phyloP scores from a whole-genome alignment of 1,140 invertebrate genomes.

The Solen grandis region DNA sequence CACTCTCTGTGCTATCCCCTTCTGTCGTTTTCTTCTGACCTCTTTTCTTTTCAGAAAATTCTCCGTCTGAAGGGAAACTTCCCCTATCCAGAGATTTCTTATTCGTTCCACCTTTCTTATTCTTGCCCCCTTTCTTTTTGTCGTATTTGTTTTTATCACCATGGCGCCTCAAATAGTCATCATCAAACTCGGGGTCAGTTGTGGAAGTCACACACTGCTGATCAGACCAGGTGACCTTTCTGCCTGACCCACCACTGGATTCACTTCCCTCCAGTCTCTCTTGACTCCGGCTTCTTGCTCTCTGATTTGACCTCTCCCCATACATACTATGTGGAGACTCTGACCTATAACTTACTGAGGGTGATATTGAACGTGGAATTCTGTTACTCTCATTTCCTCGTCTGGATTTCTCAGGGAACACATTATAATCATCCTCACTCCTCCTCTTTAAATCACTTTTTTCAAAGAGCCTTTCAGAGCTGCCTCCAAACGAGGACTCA shows the following conservation, averaged over 20 bases:
- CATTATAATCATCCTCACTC: conserved; percentile 32
- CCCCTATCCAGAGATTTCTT: too few relatives aligned
- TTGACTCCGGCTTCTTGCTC: conserved; percentile 24
- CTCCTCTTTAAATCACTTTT: conserved; percentile 26
- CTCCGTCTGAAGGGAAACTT: too few relatives aligned
- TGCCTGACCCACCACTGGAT: background rate
- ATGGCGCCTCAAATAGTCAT: too few relatives aligned
- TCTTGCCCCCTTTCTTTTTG: too few relatives aligned
- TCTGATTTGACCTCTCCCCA: conserved; percentile 3
- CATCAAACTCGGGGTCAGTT: conserved; percentile 4
- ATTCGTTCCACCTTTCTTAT: too few relatives aligned
- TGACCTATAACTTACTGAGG: background rate
- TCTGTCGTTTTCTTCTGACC: background rate
- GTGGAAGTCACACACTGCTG: conserved; percentile 49
- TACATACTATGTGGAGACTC: background rate
- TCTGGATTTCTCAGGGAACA: conserved; percentile 20
- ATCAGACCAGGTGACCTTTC: conserved; percentile 45
- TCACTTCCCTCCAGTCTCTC: background rate
- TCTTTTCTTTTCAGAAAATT: background rate
- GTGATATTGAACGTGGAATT: background rate
- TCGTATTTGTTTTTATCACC: too few relatives aligned
- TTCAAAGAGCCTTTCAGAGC: background rate
- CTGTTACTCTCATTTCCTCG: background rate
- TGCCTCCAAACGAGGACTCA: background rate
- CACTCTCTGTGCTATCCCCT: conserved; percentile 36